Conservation (phyloP, 1,140 invertebrate species). For the Drosophila arizonae region DNA sequence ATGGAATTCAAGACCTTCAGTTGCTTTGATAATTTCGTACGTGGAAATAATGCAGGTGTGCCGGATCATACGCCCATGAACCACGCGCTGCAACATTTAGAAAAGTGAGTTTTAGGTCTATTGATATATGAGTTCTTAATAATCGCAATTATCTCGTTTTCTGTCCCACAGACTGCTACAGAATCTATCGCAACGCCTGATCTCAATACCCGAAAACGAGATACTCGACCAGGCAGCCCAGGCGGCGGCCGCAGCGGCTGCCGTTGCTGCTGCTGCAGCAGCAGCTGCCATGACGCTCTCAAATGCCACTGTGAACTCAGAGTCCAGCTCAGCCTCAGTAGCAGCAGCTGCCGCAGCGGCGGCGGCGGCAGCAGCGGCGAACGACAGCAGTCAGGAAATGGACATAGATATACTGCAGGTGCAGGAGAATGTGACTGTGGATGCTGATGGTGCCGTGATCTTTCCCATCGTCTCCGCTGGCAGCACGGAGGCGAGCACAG, state of each 20-base stretch:
- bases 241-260: constrained; percentile 67
- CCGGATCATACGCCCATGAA: constrained; percentile 88
- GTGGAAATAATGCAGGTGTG: constrained; percentile 88
- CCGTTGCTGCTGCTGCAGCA: constrained; percentile 70
- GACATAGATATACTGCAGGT: constrained; percentile 85
- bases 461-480: constrained; percentile 59
- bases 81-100: constrained; percentile 88
- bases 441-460: constrained; percentile 74
- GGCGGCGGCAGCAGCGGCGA: constrained; percentile 31
- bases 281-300: constrained; percentile 66
- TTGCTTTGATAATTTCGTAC: constrained; percentile 94
- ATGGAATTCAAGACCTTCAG: constrained; percentile 92
- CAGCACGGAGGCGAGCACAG: constrained; percentile 24
- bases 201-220: constrained; percentile 84
- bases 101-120: constrained; percentile 83
- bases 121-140: background rate
- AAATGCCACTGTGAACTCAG: constrained; percentile 64
- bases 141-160: no score
- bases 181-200: constrained; percentile 84
- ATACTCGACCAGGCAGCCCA: constrained; percentile 79
- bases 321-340: constrained; percentile 52
- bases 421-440: constrained; percentile 81
- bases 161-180: constrained; percentile 83
- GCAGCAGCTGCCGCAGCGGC: constrained; percentile 24
- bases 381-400: constrained; percentile 83